phyloP scores from a whole-genome alignment of 2,888 invertebrate species.

The Leptinotarsa tumamoca region DNA sequence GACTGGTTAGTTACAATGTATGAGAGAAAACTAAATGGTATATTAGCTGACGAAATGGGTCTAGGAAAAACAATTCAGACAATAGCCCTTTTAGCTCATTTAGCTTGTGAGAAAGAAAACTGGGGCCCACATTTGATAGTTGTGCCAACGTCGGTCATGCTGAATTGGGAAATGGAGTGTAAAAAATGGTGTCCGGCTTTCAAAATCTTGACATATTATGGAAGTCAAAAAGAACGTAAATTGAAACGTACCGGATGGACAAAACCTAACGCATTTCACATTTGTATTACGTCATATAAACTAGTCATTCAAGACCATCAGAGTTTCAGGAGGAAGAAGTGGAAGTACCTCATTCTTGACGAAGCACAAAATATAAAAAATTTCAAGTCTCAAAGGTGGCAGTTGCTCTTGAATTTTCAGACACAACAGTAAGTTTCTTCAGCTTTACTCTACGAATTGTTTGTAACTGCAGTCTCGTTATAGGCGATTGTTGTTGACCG shows the following conservation, averaged over 20 bases:
- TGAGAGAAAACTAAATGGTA: conserved; percentile 94
- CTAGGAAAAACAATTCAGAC: conserved; percentile 98
- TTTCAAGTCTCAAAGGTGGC: conserved; percentile 99
- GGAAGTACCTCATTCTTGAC: conserved; percentile 98
- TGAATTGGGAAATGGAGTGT: conserved; percentile 99
- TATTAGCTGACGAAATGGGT: conserved; percentile 97
- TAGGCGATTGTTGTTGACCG: conserved; percentile 90
- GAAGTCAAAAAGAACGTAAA: conserved; percentile 94
- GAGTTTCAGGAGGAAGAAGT: conserved; percentile 95
- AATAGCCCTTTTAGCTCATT: conserved; percentile 91
- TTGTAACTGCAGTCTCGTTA: conserved; percentile 49
- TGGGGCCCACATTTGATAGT: conserved; percentile 99
- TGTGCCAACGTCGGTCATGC: conserved; percentile 98
- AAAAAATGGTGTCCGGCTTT: conserved; percentile 99
- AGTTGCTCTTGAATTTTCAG: conserved; percentile 93
- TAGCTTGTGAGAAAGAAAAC: conserved; percentile 90
- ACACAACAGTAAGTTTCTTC: conserved; percentile 80
- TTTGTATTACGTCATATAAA: conserved; percentile 98
- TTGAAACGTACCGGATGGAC: conserved; percentile 94
- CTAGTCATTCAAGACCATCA: conserved; percentile 98
- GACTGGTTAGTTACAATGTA: conserved; percentile 98
- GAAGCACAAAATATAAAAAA: conserved; percentile 99
- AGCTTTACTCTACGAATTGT: conserved; percentile 7
- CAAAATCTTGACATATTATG: conserved; percentile 98
- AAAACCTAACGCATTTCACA: conserved; percentile 97